These are phyloP conservation scores for Ctenodactylus gundi DNA, from an alignment of 2,113 vertebrate species.

Conservation along the genomic window DNA sequence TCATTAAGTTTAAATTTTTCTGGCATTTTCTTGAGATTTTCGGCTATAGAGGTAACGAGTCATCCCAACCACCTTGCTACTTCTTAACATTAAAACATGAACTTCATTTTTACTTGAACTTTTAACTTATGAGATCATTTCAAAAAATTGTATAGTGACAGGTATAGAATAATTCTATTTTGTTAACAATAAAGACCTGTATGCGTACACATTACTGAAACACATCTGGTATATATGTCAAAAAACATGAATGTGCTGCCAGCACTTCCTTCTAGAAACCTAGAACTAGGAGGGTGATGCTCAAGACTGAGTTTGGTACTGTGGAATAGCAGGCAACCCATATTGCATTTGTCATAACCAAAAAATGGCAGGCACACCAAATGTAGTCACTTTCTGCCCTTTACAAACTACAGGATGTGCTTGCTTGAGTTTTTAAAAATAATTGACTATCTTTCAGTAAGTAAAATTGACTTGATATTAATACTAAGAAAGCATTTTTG, in stretches of 20 bases:
- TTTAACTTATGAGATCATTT: neutral
- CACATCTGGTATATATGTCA: accelerated
- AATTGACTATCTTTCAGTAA: neutral
- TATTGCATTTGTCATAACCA: neutral
- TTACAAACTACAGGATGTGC: too few relatives aligned
- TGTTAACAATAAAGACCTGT: neutral
- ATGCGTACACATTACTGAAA: accelerated
- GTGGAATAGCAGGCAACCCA: neutral
- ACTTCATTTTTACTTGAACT: neutral
- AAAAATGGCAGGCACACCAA: neutral
- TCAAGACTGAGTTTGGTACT: neutral
- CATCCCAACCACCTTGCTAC: neutral
- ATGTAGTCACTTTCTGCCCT: neutral
- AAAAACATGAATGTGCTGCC: neutral
- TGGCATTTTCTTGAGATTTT: constrained; percentile 62
- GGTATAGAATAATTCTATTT: neutral
- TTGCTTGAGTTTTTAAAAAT: neutral
- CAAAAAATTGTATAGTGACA: neutral
- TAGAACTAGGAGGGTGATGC: neutral
- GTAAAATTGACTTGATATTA: neutral
- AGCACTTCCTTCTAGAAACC: neutral
- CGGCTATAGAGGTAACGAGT: neutral
- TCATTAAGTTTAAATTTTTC: neutral
- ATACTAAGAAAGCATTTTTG: accelerated
- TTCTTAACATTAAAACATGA: neutral